phyloP scores from a whole-genome alignment of 2,888 invertebrate genomes.

The Torymus tubicola region DNA sequence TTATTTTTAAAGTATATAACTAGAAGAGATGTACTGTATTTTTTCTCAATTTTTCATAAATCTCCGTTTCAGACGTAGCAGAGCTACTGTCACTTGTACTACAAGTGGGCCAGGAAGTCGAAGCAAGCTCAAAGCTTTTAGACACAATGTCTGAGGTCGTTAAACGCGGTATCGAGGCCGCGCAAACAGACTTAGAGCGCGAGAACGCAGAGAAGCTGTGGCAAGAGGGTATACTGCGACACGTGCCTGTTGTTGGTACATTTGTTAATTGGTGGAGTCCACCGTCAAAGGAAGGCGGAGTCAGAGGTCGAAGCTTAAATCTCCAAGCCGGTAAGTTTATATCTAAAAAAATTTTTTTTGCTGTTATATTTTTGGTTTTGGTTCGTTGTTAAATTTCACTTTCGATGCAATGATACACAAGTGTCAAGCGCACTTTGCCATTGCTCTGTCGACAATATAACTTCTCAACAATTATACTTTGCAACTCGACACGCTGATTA shows the following conservation, averaged over 20 bases:
- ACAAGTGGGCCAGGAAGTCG: constrained; percentile 92
- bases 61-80: constrained; percentile 83
- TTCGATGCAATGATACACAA: no score
- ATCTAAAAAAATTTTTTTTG: no score
- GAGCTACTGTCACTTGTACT: constrained; percentile 92
- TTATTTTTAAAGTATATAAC: no score
- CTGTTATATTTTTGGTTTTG: no score
- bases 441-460: no score
- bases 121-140: constrained; percentile 93
- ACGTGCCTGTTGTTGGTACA: constrained; percentile 95
- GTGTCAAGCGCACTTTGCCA: no score
- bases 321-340: constrained; percentile 77
- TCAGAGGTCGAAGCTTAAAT: constrained; percentile 89
- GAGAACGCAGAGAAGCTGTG: constrained; percentile 93
- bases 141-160: constrained; percentile 98
- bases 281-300: constrained; percentile 85
- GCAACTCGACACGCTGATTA: constrained; percentile 1
- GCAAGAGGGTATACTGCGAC: constrained; percentile 95
- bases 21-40: no score
- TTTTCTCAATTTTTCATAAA: no score
- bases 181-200: constrained; percentile 92
- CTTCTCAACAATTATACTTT: no score
- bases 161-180: constrained; percentile 94
- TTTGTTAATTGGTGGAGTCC: constrained; percentile 99
- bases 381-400: no score